Conservation (phyloP, 2,888 invertebrate genomes). For the Drosophila anomalipes region DNA sequence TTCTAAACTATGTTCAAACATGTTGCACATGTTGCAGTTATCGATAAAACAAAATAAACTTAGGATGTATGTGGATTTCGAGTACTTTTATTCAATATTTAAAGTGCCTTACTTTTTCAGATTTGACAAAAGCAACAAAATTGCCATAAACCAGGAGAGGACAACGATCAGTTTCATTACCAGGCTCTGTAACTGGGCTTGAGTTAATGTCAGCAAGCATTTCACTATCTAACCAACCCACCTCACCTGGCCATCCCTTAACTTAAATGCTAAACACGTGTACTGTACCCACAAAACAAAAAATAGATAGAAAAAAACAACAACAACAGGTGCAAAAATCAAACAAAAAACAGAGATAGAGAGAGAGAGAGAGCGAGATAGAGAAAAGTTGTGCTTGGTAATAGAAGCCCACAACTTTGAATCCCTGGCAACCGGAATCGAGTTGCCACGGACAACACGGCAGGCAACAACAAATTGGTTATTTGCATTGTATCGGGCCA, state of each 20-base stretch:
- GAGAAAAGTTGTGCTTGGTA: conserved; percentile 23
- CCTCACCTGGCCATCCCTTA: not conserved
- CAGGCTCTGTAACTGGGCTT: conserved; percentile 57
- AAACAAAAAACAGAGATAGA: conserved; percentile 26
- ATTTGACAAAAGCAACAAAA: no score
- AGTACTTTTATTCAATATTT: no score
- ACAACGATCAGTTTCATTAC: conserved; percentile 63
- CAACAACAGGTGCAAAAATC: conserved; percentile 72
- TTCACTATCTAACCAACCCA: conserved; percentile 3
- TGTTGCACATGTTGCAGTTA: no score
- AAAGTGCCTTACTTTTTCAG: no score
- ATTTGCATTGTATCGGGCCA: conserved; percentile 23
- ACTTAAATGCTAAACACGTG: conserved; percentile 39
- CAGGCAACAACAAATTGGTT: conserved; percentile 59
- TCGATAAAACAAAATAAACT: no score
- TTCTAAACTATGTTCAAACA: no score
- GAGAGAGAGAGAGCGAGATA: accelerated
- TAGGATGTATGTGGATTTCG: no score
- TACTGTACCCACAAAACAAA: conserved; percentile 15
- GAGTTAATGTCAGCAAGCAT: conserved; percentile 47
- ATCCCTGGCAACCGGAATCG: conserved; percentile 45
- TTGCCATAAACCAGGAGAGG: no score
- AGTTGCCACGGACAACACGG: conserved; percentile 58
- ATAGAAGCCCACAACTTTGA: conserved; percentile 45
- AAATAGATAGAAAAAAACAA: conserved; percentile 2